Evolutionary conservation across 1,140 invertebrate genomes (phyloP).

Genomic region (Gonatopus flavifemur): DNA sequence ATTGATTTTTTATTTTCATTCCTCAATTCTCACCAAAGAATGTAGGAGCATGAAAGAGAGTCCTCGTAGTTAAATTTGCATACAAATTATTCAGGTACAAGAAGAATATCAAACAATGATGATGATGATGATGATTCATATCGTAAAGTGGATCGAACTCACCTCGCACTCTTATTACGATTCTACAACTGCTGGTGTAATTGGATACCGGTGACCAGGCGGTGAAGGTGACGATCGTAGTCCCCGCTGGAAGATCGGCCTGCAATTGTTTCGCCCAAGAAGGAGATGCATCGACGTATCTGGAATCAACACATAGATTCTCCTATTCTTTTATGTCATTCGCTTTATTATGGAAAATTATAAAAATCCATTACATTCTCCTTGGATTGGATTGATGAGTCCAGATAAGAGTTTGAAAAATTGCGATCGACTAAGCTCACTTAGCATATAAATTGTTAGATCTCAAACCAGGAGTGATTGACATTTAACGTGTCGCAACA

Average conservation of each 20-base stretch:
- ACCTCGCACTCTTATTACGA: conserved; percentile 66
- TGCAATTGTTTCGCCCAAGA: conserved; percentile 67
- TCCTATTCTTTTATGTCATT: too few species aligned
- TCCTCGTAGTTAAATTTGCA: too few species aligned
- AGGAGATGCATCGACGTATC: conserved; percentile 65
- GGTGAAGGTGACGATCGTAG: conserved; percentile 63
- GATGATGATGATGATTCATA: background rate
- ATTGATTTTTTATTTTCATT: too few species aligned
- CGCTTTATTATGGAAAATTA: too few species aligned
- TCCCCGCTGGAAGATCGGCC: conserved; percentile 63
- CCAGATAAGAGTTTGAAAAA: too few species aligned
- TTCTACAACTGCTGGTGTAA: conserved; percentile 62
- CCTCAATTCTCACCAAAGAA: too few species aligned
- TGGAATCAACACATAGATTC: too few species aligned
- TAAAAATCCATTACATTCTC: too few species aligned
- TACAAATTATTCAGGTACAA: background rate
- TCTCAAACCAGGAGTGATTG: too few species aligned
- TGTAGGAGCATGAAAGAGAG: too few species aligned
- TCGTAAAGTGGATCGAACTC: conserved; percentile 30
- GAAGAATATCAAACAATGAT: background rate
- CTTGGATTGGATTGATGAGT: too few species aligned
- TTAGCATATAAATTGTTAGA: conserved; percentile 5
- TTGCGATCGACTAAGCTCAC: background rate
- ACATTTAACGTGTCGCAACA: background rate
- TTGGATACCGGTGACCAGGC: conserved; percentile 62